Base-by-base conservation (phyloP, 1,140 invertebrate genomes). In the Helicoverpa zea region DNA sequence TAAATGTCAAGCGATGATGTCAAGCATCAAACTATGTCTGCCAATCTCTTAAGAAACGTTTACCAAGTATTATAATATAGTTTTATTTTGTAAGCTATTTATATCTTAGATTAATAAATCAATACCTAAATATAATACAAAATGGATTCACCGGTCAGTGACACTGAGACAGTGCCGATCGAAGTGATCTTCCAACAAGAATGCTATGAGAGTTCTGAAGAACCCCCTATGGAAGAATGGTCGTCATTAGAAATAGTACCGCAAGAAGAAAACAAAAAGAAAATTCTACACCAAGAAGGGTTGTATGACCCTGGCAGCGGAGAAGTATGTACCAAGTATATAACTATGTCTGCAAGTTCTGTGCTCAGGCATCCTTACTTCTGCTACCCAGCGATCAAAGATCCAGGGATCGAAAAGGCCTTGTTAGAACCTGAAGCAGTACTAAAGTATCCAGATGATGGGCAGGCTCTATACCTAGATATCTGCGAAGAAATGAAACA, bases 351-450 rank as follows among this genome's bases (percentile, higher is more conserved):
- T 0, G 88, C 89, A 16, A 96, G 95, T 81, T 94, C 92, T 10
- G 63, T 96, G 4, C 79, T 93, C 2, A 86, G 85, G 61, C 94
- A 96, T 80, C 90, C 92, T n/a, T 93, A 95, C 56, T 96, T 91
- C 81, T 88, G 89, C 68, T 96, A 95, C 80, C 95, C 95, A 5
- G 90, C 91, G 7, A 85, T 95, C 5, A 56, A 73, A 76, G 95
- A 96, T 84, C 95, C 95, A n/a, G 95, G 95, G 11, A 94, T 96
- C 18, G 81, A 89, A 47, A 85, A 87, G 52, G 95, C 95, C 7
- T 88, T 95, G 80, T 83, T 93, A 16, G 86, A 88, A 80, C 90
- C 88, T 79, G 92, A 95, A 85, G 83, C 88, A 54, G 83, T 84
- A 78, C 52, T 88, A 7, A 80, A 84, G 13, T 94, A 90, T 81